Evolutionary conservation across 2,888 invertebrate species (phyloP), one percentile per base, ranked within the genome.

Genomic region (Elegia similella): DNA sequence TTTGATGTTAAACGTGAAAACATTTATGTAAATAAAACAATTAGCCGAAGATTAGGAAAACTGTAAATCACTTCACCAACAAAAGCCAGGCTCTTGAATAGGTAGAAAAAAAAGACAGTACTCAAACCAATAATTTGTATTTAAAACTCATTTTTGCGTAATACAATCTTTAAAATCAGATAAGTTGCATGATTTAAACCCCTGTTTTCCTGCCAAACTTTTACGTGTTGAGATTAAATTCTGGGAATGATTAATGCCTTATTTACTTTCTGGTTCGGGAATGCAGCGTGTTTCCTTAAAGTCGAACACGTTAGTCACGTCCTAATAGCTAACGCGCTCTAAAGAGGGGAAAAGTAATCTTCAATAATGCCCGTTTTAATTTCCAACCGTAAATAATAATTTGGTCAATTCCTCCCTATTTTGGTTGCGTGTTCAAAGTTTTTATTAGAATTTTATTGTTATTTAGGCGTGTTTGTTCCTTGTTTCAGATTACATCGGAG

Each of bases 391-490:
- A 91, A 91, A 91, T 90, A 89, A 91, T 86, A 86, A 90, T 90
- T 91, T 90, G 86, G 89, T 89, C 86, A 88, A 91, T 87, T 88
- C 86, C 83, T 88, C 83, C 74, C 86, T 87, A 88, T 87, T 89
- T 85, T 73, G 84, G 89, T 90, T 86, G 89, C 90, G 90, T 90
- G 90, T 75, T 78, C 86, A 84, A 89, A 91, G 88, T 89, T 91
- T 91, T 88, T 88, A 91, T 91, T 91, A 85, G 80, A 88, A 88
- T 90, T 90, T 90, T 88, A 91, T 90, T 91, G 90, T 90, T 90
- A 91, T 91, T 91, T 90, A 90, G 88, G 83, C 86, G 87, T 91
- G 91, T 91, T 91, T 90, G 90, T 90, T 89, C 80, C 88, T 90
- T 91, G 91, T 91, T 90, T 84, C 84, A 89, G 91, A 91, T 90